Percentiles rank a stretch among this genome's conserved stretches.
These are phyloP conservation scores for Pristionchus exspectatus DNA, from an alignment of 2,888 invertebrate genomes.

Conservation along the genomic window DNA sequence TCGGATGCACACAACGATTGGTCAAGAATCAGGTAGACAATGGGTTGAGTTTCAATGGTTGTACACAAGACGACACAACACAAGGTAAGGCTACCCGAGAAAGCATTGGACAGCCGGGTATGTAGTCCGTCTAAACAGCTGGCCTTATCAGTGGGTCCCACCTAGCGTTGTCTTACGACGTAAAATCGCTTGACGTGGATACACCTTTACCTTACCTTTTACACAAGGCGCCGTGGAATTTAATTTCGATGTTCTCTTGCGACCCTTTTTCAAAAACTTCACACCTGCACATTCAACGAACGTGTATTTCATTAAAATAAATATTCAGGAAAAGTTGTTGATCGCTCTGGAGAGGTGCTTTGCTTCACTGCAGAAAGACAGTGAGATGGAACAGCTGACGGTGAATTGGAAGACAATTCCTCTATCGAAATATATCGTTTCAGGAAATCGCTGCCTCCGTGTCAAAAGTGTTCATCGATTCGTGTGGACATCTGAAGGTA, in stretches of 20 bases:
- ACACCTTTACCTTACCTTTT: too few species aligned
- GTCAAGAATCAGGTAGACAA: slow-evolving; percentile 3
- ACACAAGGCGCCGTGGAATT: background rate
- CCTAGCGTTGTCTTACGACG: too few species aligned
- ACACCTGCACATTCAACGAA: background rate
- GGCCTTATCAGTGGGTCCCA: too few species aligned
- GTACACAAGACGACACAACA: background rate
- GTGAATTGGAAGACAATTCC: background rate
- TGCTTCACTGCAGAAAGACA: slow-evolving; percentile 11
- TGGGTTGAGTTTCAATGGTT: background rate
- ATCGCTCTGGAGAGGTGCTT: slow-evolving; percentile 18
- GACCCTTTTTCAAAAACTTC: background rate
- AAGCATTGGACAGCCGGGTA: too few species aligned
- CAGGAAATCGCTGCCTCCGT: slow-evolving; percentile 1
- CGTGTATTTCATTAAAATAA: background rate
- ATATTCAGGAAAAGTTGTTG: slow-evolving; percentile 12
- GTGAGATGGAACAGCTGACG: background rate
- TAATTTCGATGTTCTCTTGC: background rate
- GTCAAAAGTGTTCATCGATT: slow-evolving; percentile 30
- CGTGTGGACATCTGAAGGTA: slow-evolving; percentile 56
- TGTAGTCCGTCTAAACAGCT: too few species aligned
- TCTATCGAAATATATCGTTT: background rate
- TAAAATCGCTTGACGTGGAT: too few species aligned
- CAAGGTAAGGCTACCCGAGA: too few species aligned
- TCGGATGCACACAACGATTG: slow-evolving; percentile 52